phyloP scores from a whole-genome alignment of 2,888 invertebrate genomes.

The Erannis defoliaria region DNA sequence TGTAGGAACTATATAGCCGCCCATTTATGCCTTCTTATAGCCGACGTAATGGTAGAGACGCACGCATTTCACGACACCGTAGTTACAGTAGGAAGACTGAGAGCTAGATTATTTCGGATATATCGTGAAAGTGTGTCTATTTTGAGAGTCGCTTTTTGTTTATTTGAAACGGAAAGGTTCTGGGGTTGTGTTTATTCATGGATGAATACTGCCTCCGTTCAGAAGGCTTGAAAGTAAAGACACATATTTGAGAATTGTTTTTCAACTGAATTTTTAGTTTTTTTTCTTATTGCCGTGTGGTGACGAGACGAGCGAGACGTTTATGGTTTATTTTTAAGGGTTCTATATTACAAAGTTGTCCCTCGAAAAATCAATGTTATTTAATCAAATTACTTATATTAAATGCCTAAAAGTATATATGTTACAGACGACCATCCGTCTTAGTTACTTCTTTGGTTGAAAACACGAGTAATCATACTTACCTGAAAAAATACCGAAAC shows the following conservation, averaged over 20 bases:
- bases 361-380: no score
- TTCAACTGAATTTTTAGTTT: no score
- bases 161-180: constrained; percentile 2
- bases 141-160: constrained; percentile 7
- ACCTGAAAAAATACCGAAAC: no score
- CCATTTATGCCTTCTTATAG: constrained; percentile 14
- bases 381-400: no score
- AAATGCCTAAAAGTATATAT: no score
- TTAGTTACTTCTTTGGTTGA: no score
- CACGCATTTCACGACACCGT: constrained; percentile 6
- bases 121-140: neutral
- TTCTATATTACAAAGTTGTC: no score
- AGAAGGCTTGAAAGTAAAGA: neutral
- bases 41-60: constrained; percentile 19
- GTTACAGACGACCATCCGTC: no score
- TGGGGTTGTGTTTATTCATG: constrained; percentile 10
- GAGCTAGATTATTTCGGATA: constrained; percentile 8
- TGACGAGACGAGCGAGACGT: no score
- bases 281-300: no score
- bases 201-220: neutral
- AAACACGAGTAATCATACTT: no score
- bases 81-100: constrained; percentile 1
- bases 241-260: neutral
- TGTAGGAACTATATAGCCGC: constrained; percentile 14
- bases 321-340: no score